These are phyloP conservation scores for Rhamnusium bicolor DNA, from an alignment of 2,888 invertebrate species.

Conservation along the genomic window DNA sequence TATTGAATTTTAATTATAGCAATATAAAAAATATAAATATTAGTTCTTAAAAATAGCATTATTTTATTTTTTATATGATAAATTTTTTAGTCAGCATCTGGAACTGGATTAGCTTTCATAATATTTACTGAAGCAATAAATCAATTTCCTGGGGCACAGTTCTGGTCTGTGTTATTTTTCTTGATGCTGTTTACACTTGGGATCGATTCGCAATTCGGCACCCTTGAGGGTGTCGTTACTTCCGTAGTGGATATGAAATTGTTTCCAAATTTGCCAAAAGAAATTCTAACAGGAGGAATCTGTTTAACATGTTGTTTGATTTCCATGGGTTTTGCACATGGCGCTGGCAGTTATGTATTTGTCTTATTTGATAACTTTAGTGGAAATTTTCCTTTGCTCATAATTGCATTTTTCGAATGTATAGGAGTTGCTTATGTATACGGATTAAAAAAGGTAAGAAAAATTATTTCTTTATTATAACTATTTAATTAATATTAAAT, in stretches of 20 bases:
- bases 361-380: slow-evolving; percentile 95
- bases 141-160: slow-evolving; percentile 96
- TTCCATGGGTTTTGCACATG: slow-evolving; percentile 93
- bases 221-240: slow-evolving; percentile 95
- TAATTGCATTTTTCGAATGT: slow-evolving; percentile 95
- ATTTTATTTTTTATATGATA: neutral
- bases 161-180: slow-evolving; percentile 97
- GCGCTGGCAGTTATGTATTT: slow-evolving; percentile 94
- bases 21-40: neutral
- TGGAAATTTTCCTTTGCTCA: slow-evolving; percentile 92
- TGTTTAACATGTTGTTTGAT: slow-evolving; percentile 87
- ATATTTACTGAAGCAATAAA: slow-evolving; percentile 98
- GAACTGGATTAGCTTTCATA: slow-evolving; percentile 96
- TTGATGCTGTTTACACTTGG: slow-evolving; percentile 97
- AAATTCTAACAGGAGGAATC: slow-evolving; percentile 86
- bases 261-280: slow-evolving; percentile 92
- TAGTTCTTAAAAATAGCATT: neutral
- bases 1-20: no score
- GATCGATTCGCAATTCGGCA: slow-evolving; percentile 97
- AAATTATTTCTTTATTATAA: neutral
- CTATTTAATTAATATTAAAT: no score
- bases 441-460: slow-evolving; percentile 86
- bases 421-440: slow-evolving; percentile 95
- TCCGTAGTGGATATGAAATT: slow-evolving; percentile 96
- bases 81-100: slow-evolving; percentile 90